Percentiles rank a stretch among this genome's conserved stretches.
Evolutionary conservation across 2,888 invertebrate species (phyloP).

Genomic region (Amiota communis): DNA sequence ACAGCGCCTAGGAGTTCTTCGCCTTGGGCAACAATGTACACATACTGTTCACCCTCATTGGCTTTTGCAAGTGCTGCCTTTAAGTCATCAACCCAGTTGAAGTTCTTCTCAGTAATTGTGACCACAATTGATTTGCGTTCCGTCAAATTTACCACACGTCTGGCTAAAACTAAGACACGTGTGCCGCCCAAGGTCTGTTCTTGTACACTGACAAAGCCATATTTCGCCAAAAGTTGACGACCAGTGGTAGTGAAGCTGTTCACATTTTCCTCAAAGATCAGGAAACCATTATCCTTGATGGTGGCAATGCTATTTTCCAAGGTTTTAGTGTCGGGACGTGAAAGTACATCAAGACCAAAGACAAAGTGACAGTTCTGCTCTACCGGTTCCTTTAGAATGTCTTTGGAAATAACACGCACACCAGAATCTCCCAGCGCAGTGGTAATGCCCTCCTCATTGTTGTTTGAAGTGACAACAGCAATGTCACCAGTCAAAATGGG

Average conservation of each 20-base stretch:
- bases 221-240: slow-evolving; percentile 68
- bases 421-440: slow-evolving; percentile 77
- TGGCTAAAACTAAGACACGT: slow-evolving; percentile 80
- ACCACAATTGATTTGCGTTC: slow-evolving; percentile 75
- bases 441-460: slow-evolving; percentile 75
- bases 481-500: slow-evolving; percentile 82
- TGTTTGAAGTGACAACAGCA: slow-evolving; percentile 75
- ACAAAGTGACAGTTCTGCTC: slow-evolving; percentile 82
- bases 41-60: slow-evolving; percentile 77
- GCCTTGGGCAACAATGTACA: slow-evolving; percentile 81
- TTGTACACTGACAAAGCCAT: slow-evolving; percentile 76
- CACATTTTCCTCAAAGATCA: slow-evolving; percentile 82
- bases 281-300: slow-evolving; percentile 80
- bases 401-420: slow-evolving; percentile 79
- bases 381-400: slow-evolving; percentile 76
- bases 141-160: slow-evolving; percentile 67
- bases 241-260: slow-evolving; percentile 73
- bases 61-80: slow-evolving; percentile 81
- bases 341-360: slow-evolving; percentile 79
- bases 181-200: slow-evolving; percentile 79
- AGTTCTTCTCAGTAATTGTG: slow-evolving; percentile 80
- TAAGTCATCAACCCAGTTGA: slow-evolving; percentile 86
- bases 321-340: slow-evolving; percentile 76
- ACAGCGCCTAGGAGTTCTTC: slow-evolving; percentile 84
- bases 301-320: slow-evolving; percentile 78